These are phyloP conservation scores for Hirtodrosophila alboralis DNA, from an alignment of 2,888 invertebrate species.

Conservation along the genomic window DNA sequence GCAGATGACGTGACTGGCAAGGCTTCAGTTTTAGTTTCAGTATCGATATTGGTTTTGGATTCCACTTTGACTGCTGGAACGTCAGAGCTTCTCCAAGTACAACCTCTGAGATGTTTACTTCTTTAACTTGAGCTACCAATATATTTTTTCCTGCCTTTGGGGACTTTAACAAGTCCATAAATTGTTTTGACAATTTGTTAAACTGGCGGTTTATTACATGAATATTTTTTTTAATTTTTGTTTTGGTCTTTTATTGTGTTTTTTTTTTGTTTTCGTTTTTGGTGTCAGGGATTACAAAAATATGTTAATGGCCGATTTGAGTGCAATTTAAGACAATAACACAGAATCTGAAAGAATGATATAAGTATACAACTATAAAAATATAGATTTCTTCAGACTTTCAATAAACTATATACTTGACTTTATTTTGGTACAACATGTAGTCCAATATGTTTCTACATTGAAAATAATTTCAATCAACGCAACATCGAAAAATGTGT, in stretches of 20 bases:
- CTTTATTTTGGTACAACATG: too few species aligned
- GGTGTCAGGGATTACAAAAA: constrained; percentile 23
- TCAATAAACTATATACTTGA: too few species aligned
- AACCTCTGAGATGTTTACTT: constrained; percentile 44
- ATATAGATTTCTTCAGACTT: too few species aligned
- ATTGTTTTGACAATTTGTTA: constrained; percentile 64
- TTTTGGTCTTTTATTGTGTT: background rate
- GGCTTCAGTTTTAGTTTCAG: constrained; percentile 36
- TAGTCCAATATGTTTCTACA: too few species aligned
- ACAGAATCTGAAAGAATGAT: background rate
- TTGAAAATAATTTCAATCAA: too few species aligned
- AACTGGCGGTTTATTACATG: constrained; percentile 12
- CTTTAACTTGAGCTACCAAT: constrained; percentile 15
- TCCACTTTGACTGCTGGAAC: constrained; percentile 7
- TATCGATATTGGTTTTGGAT: constrained; percentile 6
- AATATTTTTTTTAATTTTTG: background rate
- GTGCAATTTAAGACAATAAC: background rate
- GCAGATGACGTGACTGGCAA: constrained; percentile 68
- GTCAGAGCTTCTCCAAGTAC: constrained; percentile 5
- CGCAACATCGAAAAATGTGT: too few species aligned
- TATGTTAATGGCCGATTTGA: constrained; percentile 28
- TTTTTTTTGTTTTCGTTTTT: constrained; percentile 1
- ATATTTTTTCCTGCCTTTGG: constrained; percentile 21
- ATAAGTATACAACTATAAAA: background rate
- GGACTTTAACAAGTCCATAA: constrained; percentile 54